These are phyloP conservation scores for Bradysia coprophila DNA, from an alignment of 1,140 invertebrate species.

Conservation along the genomic window DNA sequence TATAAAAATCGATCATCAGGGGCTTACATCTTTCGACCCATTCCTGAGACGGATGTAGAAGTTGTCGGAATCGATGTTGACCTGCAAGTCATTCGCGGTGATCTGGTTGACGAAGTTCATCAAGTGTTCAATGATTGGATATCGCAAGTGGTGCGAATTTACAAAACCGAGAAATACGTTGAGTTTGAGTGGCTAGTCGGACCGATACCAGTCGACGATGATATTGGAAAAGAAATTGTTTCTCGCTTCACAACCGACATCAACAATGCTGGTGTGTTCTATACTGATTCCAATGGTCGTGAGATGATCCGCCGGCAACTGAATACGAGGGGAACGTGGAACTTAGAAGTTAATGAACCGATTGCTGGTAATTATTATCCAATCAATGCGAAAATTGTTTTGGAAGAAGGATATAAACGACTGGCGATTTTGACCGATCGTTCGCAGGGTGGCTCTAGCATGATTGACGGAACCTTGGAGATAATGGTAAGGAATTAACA, in stretches of 20 bases:
- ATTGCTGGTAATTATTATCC: slow-evolving; percentile 86
- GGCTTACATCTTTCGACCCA: slow-evolving; percentile 76
- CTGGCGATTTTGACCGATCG: slow-evolving; percentile 64
- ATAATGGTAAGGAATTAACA: slow-evolving; percentile 38
- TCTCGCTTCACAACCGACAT: slow-evolving; percentile 48
- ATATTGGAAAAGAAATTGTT: slow-evolving; percentile 67
- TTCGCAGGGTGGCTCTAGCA: slow-evolving; percentile 71
- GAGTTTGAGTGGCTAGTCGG: slow-evolving; percentile 91
- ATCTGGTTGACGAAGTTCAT: slow-evolving; percentile 68
- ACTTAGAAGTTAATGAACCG: slow-evolving; percentile 38
- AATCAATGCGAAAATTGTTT: slow-evolving; percentile 62
- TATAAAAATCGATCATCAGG: slow-evolving; percentile 46
- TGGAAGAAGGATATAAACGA: slow-evolving; percentile 28
- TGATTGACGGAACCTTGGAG: slow-evolving; percentile 54
- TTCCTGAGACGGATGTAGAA: slow-evolving; percentile 12
- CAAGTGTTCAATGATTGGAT: slow-evolving; percentile 57
- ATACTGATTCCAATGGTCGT: slow-evolving; percentile 86
- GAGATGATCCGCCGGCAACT: slow-evolving; percentile 61
- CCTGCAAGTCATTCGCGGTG: slow-evolving; percentile 35
- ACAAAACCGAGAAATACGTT: slow-evolving; percentile 39
- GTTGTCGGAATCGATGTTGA: slow-evolving; percentile 25
- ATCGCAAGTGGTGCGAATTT: slow-evolving; percentile 62
- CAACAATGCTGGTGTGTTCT: slow-evolving; percentile 49
- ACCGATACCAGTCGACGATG: slow-evolving; percentile 70
- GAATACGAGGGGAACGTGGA: slow-evolving; percentile 59